Conservation (phyloP, 2,888 invertebrate species). For the Mantis religiosa region DNA sequence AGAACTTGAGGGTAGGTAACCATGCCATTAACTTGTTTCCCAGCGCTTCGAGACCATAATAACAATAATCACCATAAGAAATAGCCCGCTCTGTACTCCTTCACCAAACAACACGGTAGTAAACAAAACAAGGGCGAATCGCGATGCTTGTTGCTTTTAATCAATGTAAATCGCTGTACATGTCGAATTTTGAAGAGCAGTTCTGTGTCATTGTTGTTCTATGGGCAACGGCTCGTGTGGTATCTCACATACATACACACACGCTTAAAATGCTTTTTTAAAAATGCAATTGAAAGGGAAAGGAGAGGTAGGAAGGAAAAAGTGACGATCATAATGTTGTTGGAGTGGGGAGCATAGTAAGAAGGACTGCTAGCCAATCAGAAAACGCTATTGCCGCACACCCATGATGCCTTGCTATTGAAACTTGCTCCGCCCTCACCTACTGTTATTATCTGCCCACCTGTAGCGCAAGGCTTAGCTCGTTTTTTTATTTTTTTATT, state of each 20-base stretch:
- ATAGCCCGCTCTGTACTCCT: neutral
- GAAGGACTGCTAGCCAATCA: slow-evolving; percentile 23
- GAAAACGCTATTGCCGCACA: slow-evolving; percentile 19
- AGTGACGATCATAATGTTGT: neutral
- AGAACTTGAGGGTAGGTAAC: neutral
- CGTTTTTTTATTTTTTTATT: neutral
- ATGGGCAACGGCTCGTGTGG: neutral
- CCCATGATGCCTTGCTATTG: slow-evolving; percentile 26
- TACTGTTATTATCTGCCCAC: slow-evolving; percentile 28
- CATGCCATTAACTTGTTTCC: neutral
- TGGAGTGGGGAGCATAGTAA: neutral
- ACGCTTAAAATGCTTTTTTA: neutral
- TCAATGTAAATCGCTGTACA: neutral
- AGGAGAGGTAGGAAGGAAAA: neutral
- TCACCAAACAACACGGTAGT: neutral
- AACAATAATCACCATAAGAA: neutral
- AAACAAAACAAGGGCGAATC: neutral
- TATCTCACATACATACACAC: neutral
- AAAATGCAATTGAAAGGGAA: slow-evolving; percentile 16
- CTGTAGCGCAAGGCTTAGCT: slow-evolving; percentile 19
- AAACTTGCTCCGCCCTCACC: slow-evolving; percentile 22
- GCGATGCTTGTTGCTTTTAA: neutral
- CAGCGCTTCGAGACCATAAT: neutral
- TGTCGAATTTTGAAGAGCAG: neutral
- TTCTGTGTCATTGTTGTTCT: neutral